These are phyloP conservation scores for Echinops telfairi DNA, from an alignment of 2,113 vertebrate species.

Conservation along the genomic window DNA sequence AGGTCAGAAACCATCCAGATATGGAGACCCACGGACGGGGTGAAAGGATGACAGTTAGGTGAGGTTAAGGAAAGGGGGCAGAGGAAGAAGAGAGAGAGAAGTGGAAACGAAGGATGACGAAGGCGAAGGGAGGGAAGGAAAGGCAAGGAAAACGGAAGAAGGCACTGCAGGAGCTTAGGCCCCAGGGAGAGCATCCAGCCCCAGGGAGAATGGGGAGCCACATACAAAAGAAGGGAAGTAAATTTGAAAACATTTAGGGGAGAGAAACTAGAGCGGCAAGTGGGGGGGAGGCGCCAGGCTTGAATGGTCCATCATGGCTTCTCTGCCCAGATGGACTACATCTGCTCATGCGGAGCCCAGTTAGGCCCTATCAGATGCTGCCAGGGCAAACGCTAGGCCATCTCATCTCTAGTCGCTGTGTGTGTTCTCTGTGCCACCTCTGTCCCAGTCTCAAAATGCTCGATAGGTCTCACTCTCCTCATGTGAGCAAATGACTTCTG, in stretches of 20 bases:
- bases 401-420: background rate
- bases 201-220: background rate
- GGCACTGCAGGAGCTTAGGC: background rate
- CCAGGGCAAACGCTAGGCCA: background rate
- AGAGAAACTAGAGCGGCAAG: no score
- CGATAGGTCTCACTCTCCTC: background rate
- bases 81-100: background rate
- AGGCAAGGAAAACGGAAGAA: background rate
- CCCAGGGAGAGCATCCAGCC: no score
- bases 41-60: background rate
- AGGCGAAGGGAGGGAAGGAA: background rate
- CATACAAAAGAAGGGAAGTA: no score
- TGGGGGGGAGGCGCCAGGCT: no score
- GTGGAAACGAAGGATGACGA: fast-evolving
- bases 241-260: no score
- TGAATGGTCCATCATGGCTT: background rate
- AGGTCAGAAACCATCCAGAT: background rate
- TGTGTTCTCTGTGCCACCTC: background rate
- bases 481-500: background rate
- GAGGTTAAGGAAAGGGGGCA: background rate
- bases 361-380: no score
- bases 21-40: background rate
- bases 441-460: background rate
- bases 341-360: fast-evolving
- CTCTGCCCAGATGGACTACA: no score